phyloP scores from a whole-genome alignment of 1,140 invertebrate species.

The Coptotermes formosanus region DNA sequence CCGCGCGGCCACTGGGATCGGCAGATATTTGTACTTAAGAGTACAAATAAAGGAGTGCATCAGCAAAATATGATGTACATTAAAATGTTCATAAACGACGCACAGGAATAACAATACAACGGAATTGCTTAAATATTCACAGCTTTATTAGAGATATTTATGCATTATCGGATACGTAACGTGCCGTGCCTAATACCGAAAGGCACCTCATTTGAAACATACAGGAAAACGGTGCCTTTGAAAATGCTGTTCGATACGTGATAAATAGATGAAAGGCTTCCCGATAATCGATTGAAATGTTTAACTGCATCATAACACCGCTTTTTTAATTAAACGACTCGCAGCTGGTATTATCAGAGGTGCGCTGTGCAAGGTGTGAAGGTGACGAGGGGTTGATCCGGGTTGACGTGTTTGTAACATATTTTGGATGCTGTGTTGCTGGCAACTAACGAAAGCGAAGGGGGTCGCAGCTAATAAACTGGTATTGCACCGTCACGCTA shows the following conservation, averaged over 20 bases:
- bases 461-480: background rate
- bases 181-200: background rate
- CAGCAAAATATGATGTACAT: too few relatives aligned
- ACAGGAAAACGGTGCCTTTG: background rate
- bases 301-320: background rate
- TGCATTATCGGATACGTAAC: too few relatives aligned
- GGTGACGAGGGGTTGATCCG: background rate
- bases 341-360: background rate
- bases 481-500: constrained; percentile 7
- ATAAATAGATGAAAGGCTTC: background rate
- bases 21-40: too few relatives aligned
- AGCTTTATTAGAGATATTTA: too few relatives aligned
- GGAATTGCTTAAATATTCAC: too few relatives aligned
- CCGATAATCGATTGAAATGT: background rate
- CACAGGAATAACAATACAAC: too few relatives aligned
- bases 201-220: background rate
- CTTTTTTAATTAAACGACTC: constrained; percentile 6
- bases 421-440: background rate
- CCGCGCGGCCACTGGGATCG: too few relatives aligned
- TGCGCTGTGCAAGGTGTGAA: background rate
- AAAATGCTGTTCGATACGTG: background rate
- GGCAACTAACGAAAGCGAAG: background rate
- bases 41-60: too few relatives aligned
- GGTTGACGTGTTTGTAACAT: background rate
- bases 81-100: too few relatives aligned